A percentile compares a stretch with the other conserved stretches of the same genome.
phyloP scores from a whole-genome alignment of 2,797 vertebrate species.

The Squalus acanthias region DNA sequence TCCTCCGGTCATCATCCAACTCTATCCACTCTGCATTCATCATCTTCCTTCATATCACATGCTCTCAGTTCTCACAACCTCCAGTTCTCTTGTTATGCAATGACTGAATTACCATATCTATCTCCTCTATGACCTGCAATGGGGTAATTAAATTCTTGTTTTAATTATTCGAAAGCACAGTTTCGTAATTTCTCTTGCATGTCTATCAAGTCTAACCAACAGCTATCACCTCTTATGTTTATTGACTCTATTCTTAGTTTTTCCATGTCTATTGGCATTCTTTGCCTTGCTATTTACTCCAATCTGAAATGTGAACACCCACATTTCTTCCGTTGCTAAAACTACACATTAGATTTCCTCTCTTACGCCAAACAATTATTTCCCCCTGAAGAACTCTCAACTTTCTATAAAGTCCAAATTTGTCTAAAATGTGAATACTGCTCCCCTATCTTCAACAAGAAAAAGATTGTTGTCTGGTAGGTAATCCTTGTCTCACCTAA shows the following conservation, averaged over 20 bases:
- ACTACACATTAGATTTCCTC: not conserved
- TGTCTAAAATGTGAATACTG: not conserved
- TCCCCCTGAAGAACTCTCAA: not conserved
- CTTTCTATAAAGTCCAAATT: not conserved
- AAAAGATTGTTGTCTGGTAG: too few species aligned
- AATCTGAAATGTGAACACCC: not conserved
- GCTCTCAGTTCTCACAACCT: too few species aligned
- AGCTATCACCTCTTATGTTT: not conserved
- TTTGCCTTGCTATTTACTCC: not conserved
- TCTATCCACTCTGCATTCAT: too few species aligned
- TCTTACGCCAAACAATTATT: not conserved
- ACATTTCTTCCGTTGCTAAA: not conserved
- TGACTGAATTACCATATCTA: too few species aligned
- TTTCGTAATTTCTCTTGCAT: too few species aligned
- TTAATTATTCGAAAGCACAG: too few species aligned
- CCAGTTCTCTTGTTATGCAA: too few species aligned
- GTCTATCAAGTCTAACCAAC: not conserved
- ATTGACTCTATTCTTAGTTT: not conserved
- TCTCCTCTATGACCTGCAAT: too few species aligned
- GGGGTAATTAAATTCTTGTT: too few species aligned
- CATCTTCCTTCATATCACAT: too few species aligned
- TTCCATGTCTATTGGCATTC: not conserved
- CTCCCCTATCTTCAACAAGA: not conserved
- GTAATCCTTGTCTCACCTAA: not conserved
- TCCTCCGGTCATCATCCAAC: too few species aligned